Base-by-base conservation (phyloP, 2,113 vertebrate species). In the Pseudolaguvia tuberculata region DNA sequence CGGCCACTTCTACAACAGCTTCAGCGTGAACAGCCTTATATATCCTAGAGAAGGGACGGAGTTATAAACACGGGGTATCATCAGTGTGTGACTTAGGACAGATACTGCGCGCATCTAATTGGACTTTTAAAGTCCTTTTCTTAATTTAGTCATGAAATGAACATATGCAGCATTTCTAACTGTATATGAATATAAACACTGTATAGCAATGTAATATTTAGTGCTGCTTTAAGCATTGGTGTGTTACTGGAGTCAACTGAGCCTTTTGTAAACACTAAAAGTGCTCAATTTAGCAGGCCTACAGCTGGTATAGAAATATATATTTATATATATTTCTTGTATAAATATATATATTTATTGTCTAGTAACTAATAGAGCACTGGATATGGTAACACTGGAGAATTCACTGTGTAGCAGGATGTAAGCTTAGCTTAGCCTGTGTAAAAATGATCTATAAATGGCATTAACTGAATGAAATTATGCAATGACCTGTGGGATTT, bases 21-120 rank as follows among this genome's bases (percentile, higher is more conserved):
- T 97, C 91, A 95, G 94, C 0, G 95, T 98, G 66, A 98, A 97
- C 90, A 96, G 95, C 87, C 86, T 99, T 75, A 95, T 97, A 75
- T 98, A 98, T 62, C 92, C 94, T 11, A 83, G 95, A 72, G 97
- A 98, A 39, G 95, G 95, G 48, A 90, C 94, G 0, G 97, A 99
- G 81, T 91, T 96, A 82, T 99, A 93, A 88, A 83, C 9, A 31
- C 7, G 12, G 18, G 50, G 20, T 9, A 20, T 31, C 5, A 5
- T 18, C 13, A 55, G 1, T 5, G 3, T 42, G 29, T 3, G 31
- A 4, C 31, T 45, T 42, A 27, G 29, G 69, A 25, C 70, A 57
- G 14, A 5, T 57, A 42, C 39, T 9, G 39, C 7, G 1, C 25
- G 20, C 35, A 53, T 53, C 50, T 12, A 45, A 10, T n/a, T n/a